Evolutionary conservation across 2,797 vertebrate genomes (phyloP).

Genomic region (Caiman crocodilus): DNA sequence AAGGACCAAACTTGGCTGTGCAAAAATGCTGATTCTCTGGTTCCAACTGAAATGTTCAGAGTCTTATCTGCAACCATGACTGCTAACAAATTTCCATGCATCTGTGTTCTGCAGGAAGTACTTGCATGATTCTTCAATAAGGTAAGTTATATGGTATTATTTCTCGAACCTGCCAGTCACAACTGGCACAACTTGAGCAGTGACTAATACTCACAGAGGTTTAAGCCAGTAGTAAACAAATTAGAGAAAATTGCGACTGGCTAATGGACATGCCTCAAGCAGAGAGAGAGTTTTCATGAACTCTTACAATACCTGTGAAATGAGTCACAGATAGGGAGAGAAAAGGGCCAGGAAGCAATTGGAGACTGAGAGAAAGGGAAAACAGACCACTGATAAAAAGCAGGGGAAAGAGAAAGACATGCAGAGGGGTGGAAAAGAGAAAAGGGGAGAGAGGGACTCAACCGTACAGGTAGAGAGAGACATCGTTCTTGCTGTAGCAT

Average conservation of each 20-base stretch:
- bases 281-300: too few relatives aligned
- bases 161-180: too few relatives aligned
- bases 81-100: background rate
- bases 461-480: too few relatives aligned
- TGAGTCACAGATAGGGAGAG: background rate
- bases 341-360: background rate
- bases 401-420: background rate
- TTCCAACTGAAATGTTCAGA: background rate
- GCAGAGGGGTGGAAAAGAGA: background rate
- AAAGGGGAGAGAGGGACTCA: background rate
- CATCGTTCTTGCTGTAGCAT: too few relatives aligned
- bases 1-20: background rate
- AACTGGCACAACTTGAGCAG: background rate
- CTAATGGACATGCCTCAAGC: rapidly evolving
- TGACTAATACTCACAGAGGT: rapidly evolving
- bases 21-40: background rate
- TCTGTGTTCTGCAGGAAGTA: rapidly evolving
- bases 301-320: rapidly evolving
- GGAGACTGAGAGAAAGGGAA: background rate
- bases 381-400: background rate
- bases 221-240: background rate
- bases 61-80: background rate
- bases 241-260: background rate
- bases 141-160: background rate
- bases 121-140: rapidly evolving